Percentiles rank a stretch among this genome's conserved stretches.
These are phyloP conservation scores for Diglossa brunneiventris DNA, from an alignment of 2,113 vertebrate species.

Conservation along the genomic window DNA sequence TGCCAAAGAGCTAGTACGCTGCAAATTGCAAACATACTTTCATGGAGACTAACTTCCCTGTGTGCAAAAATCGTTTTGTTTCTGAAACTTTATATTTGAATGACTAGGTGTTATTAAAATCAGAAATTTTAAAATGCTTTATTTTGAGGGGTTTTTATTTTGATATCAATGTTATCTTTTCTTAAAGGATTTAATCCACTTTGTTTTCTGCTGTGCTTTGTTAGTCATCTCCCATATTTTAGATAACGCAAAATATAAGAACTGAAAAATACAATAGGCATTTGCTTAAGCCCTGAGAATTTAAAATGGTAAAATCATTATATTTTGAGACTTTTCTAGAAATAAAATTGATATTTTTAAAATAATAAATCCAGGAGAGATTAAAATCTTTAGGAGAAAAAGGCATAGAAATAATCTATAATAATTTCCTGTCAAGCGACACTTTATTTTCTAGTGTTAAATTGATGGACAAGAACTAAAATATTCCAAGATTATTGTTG, in stretches of 20 bases:
- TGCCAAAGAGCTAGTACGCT: background rate
- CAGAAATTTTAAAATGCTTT: background rate
- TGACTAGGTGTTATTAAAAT: background rate
- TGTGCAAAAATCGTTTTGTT: background rate
- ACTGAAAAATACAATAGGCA: background rate
- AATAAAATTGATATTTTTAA: background rate
- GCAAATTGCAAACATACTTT: background rate
- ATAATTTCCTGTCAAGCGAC: background rate
- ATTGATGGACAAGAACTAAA: background rate
- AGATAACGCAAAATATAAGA: background rate
- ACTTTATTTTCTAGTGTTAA: background rate
- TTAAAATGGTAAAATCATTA: background rate
- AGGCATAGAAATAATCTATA: no score
- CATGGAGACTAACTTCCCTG: background rate
- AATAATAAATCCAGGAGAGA: background rate
- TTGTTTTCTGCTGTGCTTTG: background rate
- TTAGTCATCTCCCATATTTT: background rate
- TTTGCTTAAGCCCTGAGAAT: background rate
- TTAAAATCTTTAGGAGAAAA: background rate
- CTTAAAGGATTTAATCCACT: background rate
- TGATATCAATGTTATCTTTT: background rate
- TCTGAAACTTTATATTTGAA: background rate
- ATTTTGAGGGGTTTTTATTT: background rate
- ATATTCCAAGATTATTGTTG: background rate
- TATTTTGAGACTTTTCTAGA: background rate